These are phyloP conservation scores for Eupithecia exiguata DNA, from an alignment of 2,888 invertebrate species.

Conservation along the genomic window DNA sequence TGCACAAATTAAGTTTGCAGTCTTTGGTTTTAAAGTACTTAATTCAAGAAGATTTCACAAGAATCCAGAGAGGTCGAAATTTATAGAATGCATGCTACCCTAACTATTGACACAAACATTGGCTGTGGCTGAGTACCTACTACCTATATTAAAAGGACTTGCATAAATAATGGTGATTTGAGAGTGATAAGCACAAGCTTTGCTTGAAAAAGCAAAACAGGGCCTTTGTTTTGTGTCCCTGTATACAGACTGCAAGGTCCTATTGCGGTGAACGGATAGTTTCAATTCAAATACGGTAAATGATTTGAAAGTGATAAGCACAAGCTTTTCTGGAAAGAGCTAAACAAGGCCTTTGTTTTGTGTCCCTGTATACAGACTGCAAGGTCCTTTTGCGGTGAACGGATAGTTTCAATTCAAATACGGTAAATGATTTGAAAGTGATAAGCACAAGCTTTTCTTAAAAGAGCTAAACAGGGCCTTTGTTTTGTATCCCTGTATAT, in stretches of 20 bases:
- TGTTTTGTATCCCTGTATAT: too few relatives aligned
- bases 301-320: background rate
- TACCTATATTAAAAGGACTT: background rate
- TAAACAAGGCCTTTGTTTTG: too few relatives aligned
- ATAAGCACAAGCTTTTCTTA: background rate
- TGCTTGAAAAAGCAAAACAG: background rate
- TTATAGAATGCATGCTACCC: background rate
- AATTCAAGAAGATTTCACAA: slow-evolving; percentile 61
- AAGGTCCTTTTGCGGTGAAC: too few relatives aligned
- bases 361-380: too few relatives aligned
- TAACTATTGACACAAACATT: background rate
- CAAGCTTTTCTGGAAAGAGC: background rate
- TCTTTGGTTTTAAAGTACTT: slow-evolving; percentile 54
- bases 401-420: too few relatives aligned
- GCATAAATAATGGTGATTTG: background rate
- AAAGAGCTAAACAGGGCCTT: too few relatives aligned
- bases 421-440: background rate
- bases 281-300: too few relatives aligned
- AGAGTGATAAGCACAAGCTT: background rate
- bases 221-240: too few relatives aligned
- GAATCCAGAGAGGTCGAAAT: background rate
- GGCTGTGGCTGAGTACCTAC: background rate
- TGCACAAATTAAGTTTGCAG: slow-evolving; percentile 56
- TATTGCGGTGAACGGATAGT: too few relatives aligned
- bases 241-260: too few relatives aligned